Conservation (phyloP, 2,888 invertebrate genomes). For the Nemoura dubitans region DNA sequence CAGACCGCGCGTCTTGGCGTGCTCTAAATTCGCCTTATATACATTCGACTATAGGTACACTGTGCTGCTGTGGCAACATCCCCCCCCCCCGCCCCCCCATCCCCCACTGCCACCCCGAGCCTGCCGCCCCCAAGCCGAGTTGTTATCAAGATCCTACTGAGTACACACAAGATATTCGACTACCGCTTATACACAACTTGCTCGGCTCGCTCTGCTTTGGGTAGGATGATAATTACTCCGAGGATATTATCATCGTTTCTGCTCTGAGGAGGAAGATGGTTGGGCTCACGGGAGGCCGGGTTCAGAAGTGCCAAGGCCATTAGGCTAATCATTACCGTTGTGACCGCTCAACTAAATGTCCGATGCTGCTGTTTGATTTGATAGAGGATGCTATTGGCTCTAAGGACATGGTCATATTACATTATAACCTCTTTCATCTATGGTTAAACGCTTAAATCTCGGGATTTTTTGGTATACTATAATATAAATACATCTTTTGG, state of each 20-base stretch:
- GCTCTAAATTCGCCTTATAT: constrained; percentile 28
- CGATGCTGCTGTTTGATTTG: background rate
- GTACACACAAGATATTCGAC: constrained; percentile 7
- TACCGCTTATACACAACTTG: background rate
- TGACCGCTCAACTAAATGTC: background rate
- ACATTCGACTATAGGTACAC: no score
- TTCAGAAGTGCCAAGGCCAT: background rate
- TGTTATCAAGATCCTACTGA: constrained; percentile 31
- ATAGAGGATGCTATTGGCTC: background rate
- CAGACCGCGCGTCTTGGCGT: constrained; percentile 50
- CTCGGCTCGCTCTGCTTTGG: background rate
- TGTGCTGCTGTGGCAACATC: background rate
- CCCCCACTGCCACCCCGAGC: background rate
- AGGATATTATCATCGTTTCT: background rate
- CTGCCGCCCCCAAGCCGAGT: constrained; percentile 7
- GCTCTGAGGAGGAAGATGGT: background rate
- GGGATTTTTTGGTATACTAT: no score
- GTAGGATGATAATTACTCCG: background rate
- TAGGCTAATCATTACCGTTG: background rate
- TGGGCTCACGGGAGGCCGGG: background rate
- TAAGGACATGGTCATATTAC: no score
- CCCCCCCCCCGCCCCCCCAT: background rate
- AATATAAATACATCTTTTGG: no score
- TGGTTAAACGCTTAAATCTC: no score
- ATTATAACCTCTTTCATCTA: no score